Base-by-base conservation (phyloP, 2,888 invertebrate species). In the Yponomeuta sedellus region DNA sequence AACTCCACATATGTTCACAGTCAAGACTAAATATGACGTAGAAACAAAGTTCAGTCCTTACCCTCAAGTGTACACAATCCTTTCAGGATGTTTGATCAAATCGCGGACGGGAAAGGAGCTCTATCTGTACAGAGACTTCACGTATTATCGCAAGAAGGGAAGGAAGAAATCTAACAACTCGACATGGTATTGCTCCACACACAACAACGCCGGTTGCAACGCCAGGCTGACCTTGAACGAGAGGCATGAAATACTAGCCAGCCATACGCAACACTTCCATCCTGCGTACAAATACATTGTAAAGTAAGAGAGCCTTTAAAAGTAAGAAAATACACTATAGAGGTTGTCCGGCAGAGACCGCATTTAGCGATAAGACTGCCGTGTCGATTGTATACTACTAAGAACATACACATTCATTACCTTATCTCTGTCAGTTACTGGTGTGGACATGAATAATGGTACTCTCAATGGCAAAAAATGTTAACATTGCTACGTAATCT, bases 161-260 rank as follows among this genome's bases (percentile, higher is more conserved):
- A 83, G 81, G 73, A 85, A 83, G 74, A 83, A 76, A 58, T 19
- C 20, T 22, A 58, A 58, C 1, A 73, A 77, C 67, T 85, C 81
- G 66, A 79, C 81, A 66, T 89, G 89, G 89, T 84, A 86, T 68
- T 89, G 89, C 67, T 89, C 89, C 0, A 87, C 88, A 0, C 86
- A 89, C 69, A 86, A 86, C 72, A 83, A 81, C 69, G 80, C 82
- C 39, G 88, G 88, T 0, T 89, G 89, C 68, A 84, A 85, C 57
- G 88, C 86, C 0, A 85, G 83, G 64, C 73, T 88, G 25, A 82
- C 80, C 44, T 64, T 88, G 57, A 76, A 86, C 64, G 81, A 81
- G 63, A 82, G 83, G 58, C 83, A 80, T 57, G 80, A 74, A 0
- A 79, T 87, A 10, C 70, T 82, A 1, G 68, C 77, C 0, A 58